Percentiles rank a stretch among this genome's conserved stretches.
phyloP scores from a whole-genome alignment of 1,140 invertebrate genomes.

The Caenorhabditis latens region DNA sequence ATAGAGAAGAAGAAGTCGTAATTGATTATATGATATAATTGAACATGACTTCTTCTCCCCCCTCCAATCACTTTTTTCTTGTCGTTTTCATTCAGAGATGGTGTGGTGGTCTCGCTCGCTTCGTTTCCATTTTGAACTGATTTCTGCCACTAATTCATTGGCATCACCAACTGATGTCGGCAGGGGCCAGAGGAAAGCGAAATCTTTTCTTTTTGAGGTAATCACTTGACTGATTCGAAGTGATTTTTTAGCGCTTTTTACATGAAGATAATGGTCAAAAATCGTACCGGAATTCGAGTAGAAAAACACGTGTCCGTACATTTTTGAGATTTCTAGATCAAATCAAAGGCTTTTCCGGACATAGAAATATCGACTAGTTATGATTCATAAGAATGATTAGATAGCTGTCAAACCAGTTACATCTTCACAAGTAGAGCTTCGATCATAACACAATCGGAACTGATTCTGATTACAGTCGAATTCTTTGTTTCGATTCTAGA shows the following conservation, averaged over 20 bases:
- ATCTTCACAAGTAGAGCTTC: neutral
- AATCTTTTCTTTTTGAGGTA: conserved; percentile 43
- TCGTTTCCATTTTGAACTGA: conserved; percentile 54
- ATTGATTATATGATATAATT: conserved; percentile 56
- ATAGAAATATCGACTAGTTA: neutral
- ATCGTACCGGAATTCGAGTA: neutral
- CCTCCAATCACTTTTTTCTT: conserved; percentile 7
- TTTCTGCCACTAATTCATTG: conserved; percentile 53
- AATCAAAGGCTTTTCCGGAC: no score
- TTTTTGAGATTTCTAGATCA: no score
- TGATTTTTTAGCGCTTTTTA: conserved; percentile 43
- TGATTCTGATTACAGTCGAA: no score
- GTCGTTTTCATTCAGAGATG: conserved; percentile 36
- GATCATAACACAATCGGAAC: neutral
- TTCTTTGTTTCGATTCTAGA: neutral
- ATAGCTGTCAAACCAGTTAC: no score
- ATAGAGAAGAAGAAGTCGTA: conserved; percentile 44
- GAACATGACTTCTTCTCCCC: conserved; percentile 46
- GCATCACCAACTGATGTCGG: conserved; percentile 19
- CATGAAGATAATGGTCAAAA: conserved; percentile 45
- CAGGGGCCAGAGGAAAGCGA: conserved; percentile 15
- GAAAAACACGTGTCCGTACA: neutral
- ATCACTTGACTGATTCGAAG: conserved; percentile 51
- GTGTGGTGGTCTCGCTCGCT: conserved; percentile 43
- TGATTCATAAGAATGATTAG: neutral